Conservation (phyloP, 92 coral and sea anemone genomes). For the Scolanthus callimorphus region DNA sequence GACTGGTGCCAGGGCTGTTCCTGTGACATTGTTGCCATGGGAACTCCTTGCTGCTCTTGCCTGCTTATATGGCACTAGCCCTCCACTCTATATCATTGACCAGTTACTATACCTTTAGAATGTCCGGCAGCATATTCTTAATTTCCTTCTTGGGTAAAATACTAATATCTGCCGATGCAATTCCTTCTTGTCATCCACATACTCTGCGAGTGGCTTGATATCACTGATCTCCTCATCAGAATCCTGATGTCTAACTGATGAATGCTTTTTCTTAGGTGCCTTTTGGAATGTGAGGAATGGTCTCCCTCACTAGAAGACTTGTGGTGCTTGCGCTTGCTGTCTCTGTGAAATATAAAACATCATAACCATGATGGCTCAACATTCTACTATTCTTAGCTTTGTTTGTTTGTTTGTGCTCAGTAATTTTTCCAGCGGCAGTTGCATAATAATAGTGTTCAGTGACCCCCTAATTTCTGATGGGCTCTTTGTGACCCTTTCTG, state of each 20-base stretch:
- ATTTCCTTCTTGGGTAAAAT: conserved; percentile 78
- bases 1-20: no score
- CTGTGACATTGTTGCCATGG: no score
- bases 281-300: conserved; percentile 13
- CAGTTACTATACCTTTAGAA: conserved; percentile 80
- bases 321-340: conserved; percentile 15
- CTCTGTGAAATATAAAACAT: conserved; percentile 3
- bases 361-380: no score
- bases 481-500: no score
- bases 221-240: conserved; percentile 39
- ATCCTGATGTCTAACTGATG: conserved; percentile 10
- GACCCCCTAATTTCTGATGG: no score
- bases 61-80: no score
- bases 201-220: conserved; percentile 74
- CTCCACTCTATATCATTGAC: no score
- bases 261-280: conserved; percentile 36
- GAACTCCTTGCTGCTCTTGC: no score
- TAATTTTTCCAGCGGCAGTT: no score
- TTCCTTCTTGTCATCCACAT: conserved; percentile 65
- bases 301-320: conserved; percentile 30
- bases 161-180: conserved; percentile 68
- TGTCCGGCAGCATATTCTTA: conserved; percentile 71
- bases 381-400: no score
- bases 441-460: no score
- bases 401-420: no score